Evolutionary conservation across 2,888 invertebrate species (phyloP).

Genomic region (Ophraella communa): DNA sequence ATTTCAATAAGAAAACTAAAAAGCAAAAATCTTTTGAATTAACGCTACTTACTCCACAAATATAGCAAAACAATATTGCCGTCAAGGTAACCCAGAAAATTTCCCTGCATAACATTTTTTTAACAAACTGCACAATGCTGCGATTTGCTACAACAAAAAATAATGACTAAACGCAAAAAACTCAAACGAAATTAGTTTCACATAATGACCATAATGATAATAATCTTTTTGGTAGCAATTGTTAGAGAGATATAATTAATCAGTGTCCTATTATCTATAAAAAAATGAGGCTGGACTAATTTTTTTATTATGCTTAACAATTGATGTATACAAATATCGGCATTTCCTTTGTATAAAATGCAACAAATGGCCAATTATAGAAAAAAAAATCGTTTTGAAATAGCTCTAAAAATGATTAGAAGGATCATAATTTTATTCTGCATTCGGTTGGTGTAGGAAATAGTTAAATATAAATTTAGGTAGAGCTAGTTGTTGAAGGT

Average conservation of each 20-base stretch:
- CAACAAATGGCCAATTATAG: not conserved
- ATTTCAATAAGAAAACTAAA: no score
- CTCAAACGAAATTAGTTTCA: not conserved
- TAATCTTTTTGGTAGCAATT: not conserved
- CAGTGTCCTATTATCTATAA: not conserved
- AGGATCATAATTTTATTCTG: no score
- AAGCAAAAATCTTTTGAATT: no score
- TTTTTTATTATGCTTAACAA: not conserved
- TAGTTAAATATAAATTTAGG: no score
- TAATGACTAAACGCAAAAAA: not conserved
- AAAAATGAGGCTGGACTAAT: constrained; percentile 5
- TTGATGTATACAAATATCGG: not conserved
- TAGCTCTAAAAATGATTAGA: not conserved
- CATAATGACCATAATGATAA: not conserved
- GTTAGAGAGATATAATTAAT: not conserved
- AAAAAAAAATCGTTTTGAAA: constrained; percentile 1
- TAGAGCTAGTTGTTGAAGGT: no score
- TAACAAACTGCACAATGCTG: not conserved
- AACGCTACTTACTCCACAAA: not conserved
- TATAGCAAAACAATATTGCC: not conserved
- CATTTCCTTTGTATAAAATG: not conserved
- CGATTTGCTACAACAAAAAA: not conserved
- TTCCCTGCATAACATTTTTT: not conserved
- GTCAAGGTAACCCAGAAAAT: not conserved
- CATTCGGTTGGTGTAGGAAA: no score